Conservation (phyloP, 92 coral and sea anemone genomes). For the Porites rus region DNA sequence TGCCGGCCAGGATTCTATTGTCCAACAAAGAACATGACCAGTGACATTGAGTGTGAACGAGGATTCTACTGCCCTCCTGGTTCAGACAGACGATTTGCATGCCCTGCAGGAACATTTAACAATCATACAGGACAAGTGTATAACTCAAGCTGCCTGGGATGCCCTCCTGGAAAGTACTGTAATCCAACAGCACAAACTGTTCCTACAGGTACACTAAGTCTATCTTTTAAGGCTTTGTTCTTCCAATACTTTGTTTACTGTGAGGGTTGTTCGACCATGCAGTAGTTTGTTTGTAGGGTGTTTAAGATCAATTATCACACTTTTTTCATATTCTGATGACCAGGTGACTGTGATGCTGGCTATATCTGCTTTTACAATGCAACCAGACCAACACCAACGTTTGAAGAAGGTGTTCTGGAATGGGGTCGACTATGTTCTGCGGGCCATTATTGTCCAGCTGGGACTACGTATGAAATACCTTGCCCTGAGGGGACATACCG, state of each 20-base stretch:
- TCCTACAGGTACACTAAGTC: constrained; percentile 79
- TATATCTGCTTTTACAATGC: constrained; percentile 88
- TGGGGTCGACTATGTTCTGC: constrained; percentile 85
- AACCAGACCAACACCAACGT: constrained; percentile 86
- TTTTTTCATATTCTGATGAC: neutral
- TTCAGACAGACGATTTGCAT: constrained; percentile 87
- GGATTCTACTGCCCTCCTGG: constrained; percentile 97
- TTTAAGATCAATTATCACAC: neutral
- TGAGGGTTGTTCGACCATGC: too few species aligned
- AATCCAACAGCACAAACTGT: constrained; percentile 89
- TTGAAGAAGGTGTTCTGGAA: constrained; percentile 81
- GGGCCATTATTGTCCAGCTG: constrained; percentile 91
- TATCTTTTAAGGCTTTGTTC: neutral
- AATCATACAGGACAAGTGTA: constrained; percentile 80
- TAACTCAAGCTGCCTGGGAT: constrained; percentile 87
- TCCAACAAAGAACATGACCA: constrained; percentile 89
- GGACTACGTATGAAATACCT: constrained; percentile 75
- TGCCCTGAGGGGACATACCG: constrained; percentile 93
- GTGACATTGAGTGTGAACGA: constrained; percentile 59
- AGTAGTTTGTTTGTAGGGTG: neutral
- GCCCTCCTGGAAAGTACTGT: constrained; percentile 89
- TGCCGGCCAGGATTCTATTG: constrained; percentile 91
- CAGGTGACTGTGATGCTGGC: constrained; percentile 88
- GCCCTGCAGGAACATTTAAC: constrained; percentile 93
- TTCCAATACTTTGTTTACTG: neutral